phyloP scores from a whole-genome alignment of 2,888 invertebrate species.

The Therioaphis trifolii region DNA sequence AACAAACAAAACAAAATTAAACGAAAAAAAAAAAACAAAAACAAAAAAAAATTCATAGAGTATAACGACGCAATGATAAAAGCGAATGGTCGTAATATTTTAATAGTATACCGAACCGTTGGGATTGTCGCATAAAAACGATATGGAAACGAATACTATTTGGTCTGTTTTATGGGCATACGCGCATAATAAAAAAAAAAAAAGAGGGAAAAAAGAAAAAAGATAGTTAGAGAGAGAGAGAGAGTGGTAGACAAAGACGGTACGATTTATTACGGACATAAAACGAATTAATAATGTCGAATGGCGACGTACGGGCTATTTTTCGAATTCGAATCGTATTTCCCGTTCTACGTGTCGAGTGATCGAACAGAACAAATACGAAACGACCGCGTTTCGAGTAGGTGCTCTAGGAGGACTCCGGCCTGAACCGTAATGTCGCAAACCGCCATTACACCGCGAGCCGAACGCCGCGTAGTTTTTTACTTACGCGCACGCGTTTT shows the following conservation, averaged over 20 bases:
- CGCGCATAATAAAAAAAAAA: neutral
- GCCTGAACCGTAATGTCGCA: too few relatives aligned
- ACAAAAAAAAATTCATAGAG: slow-evolving; percentile 13
- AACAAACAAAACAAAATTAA: slow-evolving; percentile 1
- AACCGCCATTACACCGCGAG: too few relatives aligned
- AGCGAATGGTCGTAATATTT: slow-evolving; percentile 12
- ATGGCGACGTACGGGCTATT: neutral
- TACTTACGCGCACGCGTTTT: too few relatives aligned
- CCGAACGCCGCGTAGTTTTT: too few relatives aligned
- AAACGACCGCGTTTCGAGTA: neutral
- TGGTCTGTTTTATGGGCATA: neutral
- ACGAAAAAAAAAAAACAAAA: too few relatives aligned
- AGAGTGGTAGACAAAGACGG: neutral
- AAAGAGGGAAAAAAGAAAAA: neutral
- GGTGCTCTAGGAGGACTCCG: too few relatives aligned
- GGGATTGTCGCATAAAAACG: slow-evolving; percentile 2
- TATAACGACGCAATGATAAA: slow-evolving; percentile 12
- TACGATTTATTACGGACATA: neutral
- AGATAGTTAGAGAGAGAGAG: neutral
- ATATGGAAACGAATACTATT: slow-evolving; percentile 11
- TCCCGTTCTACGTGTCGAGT: neutral
- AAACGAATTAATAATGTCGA: slow-evolving; percentile 27
- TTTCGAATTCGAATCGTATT: neutral
- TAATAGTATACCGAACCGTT: slow-evolving; percentile 26
- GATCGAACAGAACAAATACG: neutral